Evolutionary conservation across 2,113 vertebrate genomes (phyloP).

Genomic region (Turdus rufiventris): DNA sequence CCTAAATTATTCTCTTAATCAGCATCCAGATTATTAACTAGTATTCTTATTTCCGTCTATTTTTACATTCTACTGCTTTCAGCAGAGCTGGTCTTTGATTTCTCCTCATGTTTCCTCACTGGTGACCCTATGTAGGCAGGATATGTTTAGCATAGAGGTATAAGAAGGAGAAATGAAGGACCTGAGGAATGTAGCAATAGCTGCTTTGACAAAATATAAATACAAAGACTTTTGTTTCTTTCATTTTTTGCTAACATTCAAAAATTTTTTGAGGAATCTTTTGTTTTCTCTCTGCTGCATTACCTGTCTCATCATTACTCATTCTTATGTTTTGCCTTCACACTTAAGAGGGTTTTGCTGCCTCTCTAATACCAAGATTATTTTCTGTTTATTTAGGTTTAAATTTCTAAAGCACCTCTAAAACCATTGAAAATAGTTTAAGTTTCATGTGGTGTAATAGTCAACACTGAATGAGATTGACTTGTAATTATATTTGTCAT

Average conservation of each 20-base stretch:
- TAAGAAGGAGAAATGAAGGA: neutral
- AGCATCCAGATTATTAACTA: neutral
- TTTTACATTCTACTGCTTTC: neutral
- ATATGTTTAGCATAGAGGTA: neutral
- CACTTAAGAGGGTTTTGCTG: neutral
- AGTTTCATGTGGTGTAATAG: neutral
- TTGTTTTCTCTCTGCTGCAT: neutral
- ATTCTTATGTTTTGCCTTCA: neutral
- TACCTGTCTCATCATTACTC: neutral
- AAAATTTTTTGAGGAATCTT: neutral
- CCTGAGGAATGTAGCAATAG: neutral
- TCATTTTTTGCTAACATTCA: neutral
- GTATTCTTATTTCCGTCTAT: neutral
- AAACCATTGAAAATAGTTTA: neutral
- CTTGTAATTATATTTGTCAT: slow-evolving; percentile 50
- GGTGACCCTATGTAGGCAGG: neutral
- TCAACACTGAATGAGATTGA: slow-evolving; percentile 8
- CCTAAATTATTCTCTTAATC: neutral
- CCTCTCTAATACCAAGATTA: neutral
- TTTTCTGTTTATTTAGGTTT: neutral
- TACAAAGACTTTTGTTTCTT: neutral
- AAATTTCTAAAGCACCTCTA: neutral
- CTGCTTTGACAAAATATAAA: neutral
- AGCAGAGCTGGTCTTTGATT: neutral
- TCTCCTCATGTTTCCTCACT: neutral